phyloP scores from a whole-genome alignment of 2,888 invertebrate species.

The Noctuana brunneofusca region DNA sequence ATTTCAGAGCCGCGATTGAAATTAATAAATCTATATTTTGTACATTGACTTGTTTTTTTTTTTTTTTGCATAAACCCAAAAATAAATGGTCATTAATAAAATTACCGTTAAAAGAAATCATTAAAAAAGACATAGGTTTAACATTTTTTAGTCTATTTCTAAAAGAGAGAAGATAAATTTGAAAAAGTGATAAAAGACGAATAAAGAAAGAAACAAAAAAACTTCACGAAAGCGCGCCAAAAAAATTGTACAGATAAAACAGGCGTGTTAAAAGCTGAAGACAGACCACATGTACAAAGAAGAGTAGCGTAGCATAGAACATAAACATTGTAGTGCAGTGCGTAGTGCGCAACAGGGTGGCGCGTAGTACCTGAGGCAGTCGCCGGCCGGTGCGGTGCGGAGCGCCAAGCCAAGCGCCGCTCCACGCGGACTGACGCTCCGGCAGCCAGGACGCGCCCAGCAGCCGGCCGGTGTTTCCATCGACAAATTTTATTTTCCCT shows the following conservation, averaged over 20 bases:
- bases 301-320: conserved; percentile 49
- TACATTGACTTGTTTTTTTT: no score
- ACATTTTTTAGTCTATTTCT: conserved; percentile 9
- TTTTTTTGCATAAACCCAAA: not conserved
- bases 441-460: conserved; percentile 46
- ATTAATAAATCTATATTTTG: no score
- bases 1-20: no score
- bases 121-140: not conserved
- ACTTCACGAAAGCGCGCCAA: conserved; percentile 43
- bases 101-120: not conserved
- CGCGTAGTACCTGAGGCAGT: conserved; percentile 67
- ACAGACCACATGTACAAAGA: conserved; percentile 43
- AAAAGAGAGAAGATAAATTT: not conserved
- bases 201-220: conserved; percentile 24
- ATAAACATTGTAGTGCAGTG: conserved; percentile 73
- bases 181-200: not conserved
- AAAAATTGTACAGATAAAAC: conserved; percentile 41
- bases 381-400: conserved; percentile 52
- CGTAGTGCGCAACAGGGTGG: conserved; percentile 80
- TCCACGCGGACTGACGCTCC: conserved; percentile 71
- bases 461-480: conserved; percentile 51
- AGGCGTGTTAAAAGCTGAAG: conserved; percentile 42
- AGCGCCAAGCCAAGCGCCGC: conserved; percentile 65
- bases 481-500: conserved; percentile 24
- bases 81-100: not conserved